These are phyloP conservation scores for Rhagoletis zephyria DNA, from an alignment of 1,140 invertebrate genomes.

Conservation along the genomic window DNA sequence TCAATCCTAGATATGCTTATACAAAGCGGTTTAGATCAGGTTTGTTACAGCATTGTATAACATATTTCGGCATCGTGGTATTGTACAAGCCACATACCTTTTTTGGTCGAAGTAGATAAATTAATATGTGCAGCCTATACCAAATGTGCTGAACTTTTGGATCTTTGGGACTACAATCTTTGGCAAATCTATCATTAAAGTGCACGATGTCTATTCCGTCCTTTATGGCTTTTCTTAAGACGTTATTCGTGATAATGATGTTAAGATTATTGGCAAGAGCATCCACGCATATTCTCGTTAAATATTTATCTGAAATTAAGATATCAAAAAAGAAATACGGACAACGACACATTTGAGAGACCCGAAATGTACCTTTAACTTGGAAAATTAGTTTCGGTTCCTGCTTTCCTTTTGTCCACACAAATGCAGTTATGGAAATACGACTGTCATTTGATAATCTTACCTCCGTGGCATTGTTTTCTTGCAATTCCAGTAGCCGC, in stretches of 20 bases:
- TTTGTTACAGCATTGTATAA: not conserved
- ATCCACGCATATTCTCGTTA: not conserved
- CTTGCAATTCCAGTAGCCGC: not conserved
- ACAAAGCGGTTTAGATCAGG: not conserved
- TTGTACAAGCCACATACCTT: not conserved
- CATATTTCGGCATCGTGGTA: not conserved
- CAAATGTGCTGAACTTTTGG: not conserved
- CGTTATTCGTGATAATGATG: not conserved
- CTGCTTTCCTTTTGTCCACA: conserved; percentile 6
- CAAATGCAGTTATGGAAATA: conserved; percentile 1
- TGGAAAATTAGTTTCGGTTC: conserved; percentile 25
- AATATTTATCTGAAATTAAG: not conserved
- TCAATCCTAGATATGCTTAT: not conserved
- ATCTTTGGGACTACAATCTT: not conserved
- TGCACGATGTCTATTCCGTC: conserved; percentile 7
- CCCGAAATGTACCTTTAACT: not conserved
- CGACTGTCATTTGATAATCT: not conserved
- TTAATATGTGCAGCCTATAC: not conserved
- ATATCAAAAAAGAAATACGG: not conserved
- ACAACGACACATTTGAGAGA: not conserved
- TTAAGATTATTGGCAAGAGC: not conserved
- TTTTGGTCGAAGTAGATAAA: conserved; percentile 17
- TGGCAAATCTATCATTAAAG: conserved; percentile 13
- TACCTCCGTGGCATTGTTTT: not conserved
- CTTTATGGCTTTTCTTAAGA: not conserved